Evolutionary conservation across 2,888 invertebrate genomes (phyloP).

Genomic region (Troglohyphantes excavatus): DNA sequence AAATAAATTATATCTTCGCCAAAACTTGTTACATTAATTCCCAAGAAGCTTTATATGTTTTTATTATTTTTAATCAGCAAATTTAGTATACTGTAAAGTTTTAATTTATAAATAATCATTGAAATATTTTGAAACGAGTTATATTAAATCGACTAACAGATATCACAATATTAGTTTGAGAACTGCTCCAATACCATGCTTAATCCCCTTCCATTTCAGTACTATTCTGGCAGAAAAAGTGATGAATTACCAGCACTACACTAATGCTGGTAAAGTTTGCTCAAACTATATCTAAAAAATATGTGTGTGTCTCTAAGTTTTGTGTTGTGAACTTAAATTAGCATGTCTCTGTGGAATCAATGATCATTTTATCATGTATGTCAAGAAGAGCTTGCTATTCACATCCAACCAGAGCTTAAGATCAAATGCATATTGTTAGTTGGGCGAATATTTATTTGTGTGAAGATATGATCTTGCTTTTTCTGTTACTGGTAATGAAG

Average conservation of each 20-base stretch:
- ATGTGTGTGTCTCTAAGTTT: conserved; percentile 25
- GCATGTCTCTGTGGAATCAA: conserved; percentile 9
- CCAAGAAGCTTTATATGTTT: neutral
- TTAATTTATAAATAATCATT: neutral
- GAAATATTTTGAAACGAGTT: neutral
- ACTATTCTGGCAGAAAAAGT: neutral
- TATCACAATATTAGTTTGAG: too few species aligned
- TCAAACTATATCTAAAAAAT: conserved; percentile 7
- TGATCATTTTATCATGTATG: conserved; percentile 27
- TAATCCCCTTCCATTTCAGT: neutral
- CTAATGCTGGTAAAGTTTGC: neutral
- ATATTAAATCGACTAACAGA: neutral
- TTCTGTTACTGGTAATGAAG: too few species aligned
- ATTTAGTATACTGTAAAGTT: neutral
- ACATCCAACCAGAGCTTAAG: conserved; percentile 32
- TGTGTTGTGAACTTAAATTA: conserved; percentile 8
- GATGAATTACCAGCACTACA: neutral
- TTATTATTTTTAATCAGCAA: neutral
- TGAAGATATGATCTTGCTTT: too few species aligned
- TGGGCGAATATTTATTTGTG: too few species aligned
- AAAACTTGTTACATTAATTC: neutral
- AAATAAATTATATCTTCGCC: too few species aligned
- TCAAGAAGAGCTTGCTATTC: conserved; percentile 31
- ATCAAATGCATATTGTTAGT: conserved; percentile 6
- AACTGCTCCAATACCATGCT: too few species aligned